Evolutionary conservation across 2,888 invertebrate species (phyloP).

Genomic region (Himalopsyche tibetana): DNA sequence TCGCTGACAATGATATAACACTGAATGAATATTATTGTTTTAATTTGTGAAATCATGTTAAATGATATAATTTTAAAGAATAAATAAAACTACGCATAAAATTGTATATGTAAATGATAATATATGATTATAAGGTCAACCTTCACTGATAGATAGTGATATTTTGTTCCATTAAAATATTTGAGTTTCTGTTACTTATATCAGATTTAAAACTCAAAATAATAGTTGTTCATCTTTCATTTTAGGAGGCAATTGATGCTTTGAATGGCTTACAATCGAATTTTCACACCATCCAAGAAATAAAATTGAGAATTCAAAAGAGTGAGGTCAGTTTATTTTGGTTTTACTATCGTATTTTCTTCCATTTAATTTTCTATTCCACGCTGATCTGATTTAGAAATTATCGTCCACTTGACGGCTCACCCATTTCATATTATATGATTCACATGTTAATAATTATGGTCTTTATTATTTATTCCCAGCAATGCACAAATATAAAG

Average conservation of each 20-base stretch:
- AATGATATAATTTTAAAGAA: too few species aligned
- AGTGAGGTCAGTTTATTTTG: constrained; percentile 66
- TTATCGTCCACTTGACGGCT: background rate
- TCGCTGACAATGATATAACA: too few species aligned
- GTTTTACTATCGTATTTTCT: constrained; percentile 51
- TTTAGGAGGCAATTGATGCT: constrained; percentile 82
- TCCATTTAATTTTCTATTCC: background rate
- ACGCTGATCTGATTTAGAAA: too few species aligned
- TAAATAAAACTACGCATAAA: too few species aligned
- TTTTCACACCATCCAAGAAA: constrained; percentile 78
- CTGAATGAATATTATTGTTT: too few species aligned
- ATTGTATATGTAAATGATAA: too few species aligned
- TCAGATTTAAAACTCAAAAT: background rate
- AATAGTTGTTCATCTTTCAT: constrained; percentile 57
- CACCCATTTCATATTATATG: constrained; percentile 13
- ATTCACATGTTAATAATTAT: background rate
- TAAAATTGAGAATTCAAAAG: constrained; percentile 67
- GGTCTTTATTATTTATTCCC: constrained; percentile 53
- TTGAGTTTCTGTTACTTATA: background rate
- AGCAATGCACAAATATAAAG: constrained; percentile 74
- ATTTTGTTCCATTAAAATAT: background rate
- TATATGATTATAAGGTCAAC: too few species aligned
- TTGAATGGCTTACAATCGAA: constrained; percentile 86
- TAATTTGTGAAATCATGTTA: too few species aligned
- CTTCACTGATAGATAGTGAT: too few species aligned